Conservation (phyloP, 2,797 vertebrate species). For the Hozukius guyotensis region DNA sequence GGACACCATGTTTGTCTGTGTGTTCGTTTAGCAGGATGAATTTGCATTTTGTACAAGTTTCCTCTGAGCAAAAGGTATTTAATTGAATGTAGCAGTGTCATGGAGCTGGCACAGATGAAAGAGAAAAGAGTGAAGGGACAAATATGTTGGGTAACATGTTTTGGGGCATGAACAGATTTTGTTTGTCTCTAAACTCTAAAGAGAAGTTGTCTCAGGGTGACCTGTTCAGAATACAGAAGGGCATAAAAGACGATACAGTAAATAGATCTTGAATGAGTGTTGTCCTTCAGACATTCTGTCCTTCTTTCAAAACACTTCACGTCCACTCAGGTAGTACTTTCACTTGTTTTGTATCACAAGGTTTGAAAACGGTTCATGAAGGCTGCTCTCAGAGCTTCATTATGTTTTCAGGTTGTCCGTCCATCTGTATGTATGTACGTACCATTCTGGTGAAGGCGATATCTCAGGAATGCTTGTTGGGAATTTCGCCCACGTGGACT, state of each 20-base stretch:
- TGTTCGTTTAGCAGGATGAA: background rate
- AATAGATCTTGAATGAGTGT: background rate
- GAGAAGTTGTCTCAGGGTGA: background rate
- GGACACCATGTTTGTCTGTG: background rate
- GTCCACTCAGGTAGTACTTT: constrained; percentile 1
- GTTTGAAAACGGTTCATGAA: background rate
- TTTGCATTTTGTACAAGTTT: background rate
- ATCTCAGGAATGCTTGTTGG: too few relatives aligned
- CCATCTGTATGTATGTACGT: too few relatives aligned
- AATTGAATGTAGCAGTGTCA: background rate
- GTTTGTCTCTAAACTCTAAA: background rate
- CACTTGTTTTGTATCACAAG: background rate
- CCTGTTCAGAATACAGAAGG: background rate
- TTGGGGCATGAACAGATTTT: background rate
- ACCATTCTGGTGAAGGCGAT: too few relatives aligned
- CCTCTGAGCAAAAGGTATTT: background rate
- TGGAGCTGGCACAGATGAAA: background rate
- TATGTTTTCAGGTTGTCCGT: background rate
- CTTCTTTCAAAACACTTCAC: background rate
- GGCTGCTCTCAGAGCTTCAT: background rate
- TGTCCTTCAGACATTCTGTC: background rate
- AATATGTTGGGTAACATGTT: background rate
- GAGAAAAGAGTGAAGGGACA: background rate
- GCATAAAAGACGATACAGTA: background rate
- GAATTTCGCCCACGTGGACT: too few relatives aligned